Base-by-base conservation (phyloP, 2,888 invertebrate genomes). In the Pogonocherus hispidulus region DNA sequence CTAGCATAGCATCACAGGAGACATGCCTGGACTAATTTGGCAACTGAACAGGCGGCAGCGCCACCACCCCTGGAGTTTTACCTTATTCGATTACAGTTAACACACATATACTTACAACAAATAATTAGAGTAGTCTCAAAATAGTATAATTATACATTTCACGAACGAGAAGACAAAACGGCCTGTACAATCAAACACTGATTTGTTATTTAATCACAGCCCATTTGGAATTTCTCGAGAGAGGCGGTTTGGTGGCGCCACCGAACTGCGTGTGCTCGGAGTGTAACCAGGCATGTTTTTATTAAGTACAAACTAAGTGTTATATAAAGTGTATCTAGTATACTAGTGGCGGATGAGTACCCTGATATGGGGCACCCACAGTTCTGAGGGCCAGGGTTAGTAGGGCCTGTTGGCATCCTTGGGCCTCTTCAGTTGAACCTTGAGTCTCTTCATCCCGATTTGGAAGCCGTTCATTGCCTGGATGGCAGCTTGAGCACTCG, bases 401-500 rank as follows among this genome's bases (percentile, higher is more conserved):
- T 98, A 98, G 86, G 98, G 98, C 90, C 97, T 92, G 88, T 94
- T 96, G 85, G 97, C 96, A 87, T 98, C 97, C 90, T 98, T 98
- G 87, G 98, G 98, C 90, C 98, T 91, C 89, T 99, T 99, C 88
- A 99, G 92, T 89, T 99, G 98, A 84, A 99, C 99, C 90, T 99
- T 99, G 86, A 99, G 94, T 85, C 99, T 92, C 90, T 99, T 99
- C 98, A 99, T 99, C 84, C 99, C 99, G 87, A 99, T 99, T 89
- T 99, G 99, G 89, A 99, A 99, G 86, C 99, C 99, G 88, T 99
- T 99, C 99, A 99, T 99, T 82, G 99, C 95, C 87, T 98, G 97
- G 86, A 99, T 99, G 81, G 99, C 99, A 79, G 97, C 94, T 87
- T 98, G 98, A 85, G 99, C 98, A 86, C 97, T 97, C 82, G 95